Conservation (phyloP, 2,888 invertebrate species). For the Aelia acuminata region DNA sequence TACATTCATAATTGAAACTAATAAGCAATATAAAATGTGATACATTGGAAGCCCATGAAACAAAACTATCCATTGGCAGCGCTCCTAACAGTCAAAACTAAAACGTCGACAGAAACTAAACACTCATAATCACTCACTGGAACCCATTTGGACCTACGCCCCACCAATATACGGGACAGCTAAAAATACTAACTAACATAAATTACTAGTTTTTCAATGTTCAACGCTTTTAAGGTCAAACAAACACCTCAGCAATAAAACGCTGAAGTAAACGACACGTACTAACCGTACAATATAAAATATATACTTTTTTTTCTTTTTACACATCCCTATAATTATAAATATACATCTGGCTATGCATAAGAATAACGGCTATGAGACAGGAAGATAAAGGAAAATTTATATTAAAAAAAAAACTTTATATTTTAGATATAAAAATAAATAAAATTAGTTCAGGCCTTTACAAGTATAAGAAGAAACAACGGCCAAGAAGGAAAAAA, state of each 20-base stretch:
- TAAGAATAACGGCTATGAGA: too few species aligned
- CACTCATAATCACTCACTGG: not conserved
- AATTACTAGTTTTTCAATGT: not conserved
- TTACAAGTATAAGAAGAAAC: too few species aligned
- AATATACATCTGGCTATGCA: too few species aligned
- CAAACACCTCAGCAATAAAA: not conserved
- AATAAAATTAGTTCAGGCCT: too few species aligned
- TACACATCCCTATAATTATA: too few species aligned
- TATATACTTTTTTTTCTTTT: too few species aligned
- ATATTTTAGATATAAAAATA: too few species aligned
- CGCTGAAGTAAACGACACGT: not conserved
- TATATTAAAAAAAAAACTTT: too few species aligned
- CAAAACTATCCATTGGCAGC: not conserved
- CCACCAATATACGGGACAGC: not conserved
- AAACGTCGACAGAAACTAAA: not conserved
- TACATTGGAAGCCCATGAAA: not conserved
- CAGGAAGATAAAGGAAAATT: too few species aligned
- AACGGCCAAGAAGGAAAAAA: too few species aligned
- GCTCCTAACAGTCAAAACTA: not conserved
- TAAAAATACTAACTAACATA: not conserved
- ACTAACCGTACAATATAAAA: not conserved
- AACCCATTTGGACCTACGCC: not conserved
- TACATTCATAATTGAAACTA: too few species aligned
- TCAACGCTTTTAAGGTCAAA: not conserved
- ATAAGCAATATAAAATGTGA: too few species aligned